These are phyloP conservation scores for Galago senegalensis DNA, from an alignment of 2,797 vertebrate species.

Conservation along the genomic window DNA sequence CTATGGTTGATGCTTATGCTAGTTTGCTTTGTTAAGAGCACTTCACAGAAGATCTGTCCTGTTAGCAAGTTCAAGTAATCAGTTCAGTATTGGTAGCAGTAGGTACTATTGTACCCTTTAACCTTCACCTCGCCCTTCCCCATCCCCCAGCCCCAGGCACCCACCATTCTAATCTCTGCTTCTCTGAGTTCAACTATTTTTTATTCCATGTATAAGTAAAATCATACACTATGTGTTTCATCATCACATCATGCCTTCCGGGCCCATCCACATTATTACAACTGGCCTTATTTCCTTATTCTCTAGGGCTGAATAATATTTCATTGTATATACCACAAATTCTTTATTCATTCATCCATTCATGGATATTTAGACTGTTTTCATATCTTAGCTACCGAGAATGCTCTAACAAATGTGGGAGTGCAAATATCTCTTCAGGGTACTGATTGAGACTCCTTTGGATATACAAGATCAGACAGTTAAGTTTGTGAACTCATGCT, in stretches of 20 bases:
- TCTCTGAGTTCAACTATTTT: neutral
- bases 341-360: neutral
- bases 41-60: neutral
- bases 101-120: neutral
- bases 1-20: neutral
- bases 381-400: neutral
- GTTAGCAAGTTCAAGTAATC: neutral
- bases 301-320: neutral
- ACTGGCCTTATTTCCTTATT: neutral
- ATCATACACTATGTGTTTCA: neutral
- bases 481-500: too few relatives aligned
- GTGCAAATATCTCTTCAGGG: neutral
- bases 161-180: neutral
- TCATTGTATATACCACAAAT: neutral
- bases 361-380: neutral
- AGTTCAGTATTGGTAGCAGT: neutral
- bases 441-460: too few relatives aligned
- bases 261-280: neutral
- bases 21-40: neutral
- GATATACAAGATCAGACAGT: too few relatives aligned
- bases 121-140: neutral
- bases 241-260: neutral
- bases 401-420: neutral
- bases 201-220: neutral
- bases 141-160: neutral